A percentile compares a stretch with the other conserved stretches of the same genome.
These are phyloP conservation scores for Sebastes oblongus DNA, from an alignment of 2,797 vertebrate species.

Conservation along the genomic window DNA sequence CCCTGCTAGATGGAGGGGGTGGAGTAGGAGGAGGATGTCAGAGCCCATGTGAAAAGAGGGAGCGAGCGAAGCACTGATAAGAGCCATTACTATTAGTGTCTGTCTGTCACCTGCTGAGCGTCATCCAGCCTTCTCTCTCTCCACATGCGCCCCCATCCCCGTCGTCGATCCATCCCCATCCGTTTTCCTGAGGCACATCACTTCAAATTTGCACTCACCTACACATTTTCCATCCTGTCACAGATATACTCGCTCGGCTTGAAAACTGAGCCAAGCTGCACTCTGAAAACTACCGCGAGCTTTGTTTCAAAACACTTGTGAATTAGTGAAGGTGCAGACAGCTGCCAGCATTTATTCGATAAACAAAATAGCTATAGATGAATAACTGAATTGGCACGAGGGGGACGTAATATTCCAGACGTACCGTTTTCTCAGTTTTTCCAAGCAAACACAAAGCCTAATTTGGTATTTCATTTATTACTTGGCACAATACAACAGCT, in stretches of 20 bases:
- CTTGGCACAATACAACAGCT: constrained; percentile 70
- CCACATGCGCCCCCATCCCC: constrained; percentile 65
- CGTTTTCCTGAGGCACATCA: constrained; percentile 78
- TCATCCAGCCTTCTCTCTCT: constrained; percentile 76
- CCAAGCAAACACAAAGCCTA: constrained; percentile 67
- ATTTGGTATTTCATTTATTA: constrained; percentile 77
- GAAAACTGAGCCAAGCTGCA: constrained; percentile 62
- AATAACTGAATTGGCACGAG: constrained; percentile 55
- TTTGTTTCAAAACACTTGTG: constrained; percentile 76
- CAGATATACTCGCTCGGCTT: constrained; percentile 60
- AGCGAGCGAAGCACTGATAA: constrained; percentile 79
- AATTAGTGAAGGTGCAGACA: constrained; percentile 71
- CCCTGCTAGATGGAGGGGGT: constrained; percentile 79
- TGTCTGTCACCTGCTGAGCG: constrained; percentile 84
- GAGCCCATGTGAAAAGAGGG: constrained; percentile 78
- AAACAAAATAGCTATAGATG: constrained; percentile 69
- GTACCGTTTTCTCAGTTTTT: constrained; percentile 51
- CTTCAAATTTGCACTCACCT: constrained; percentile 80
- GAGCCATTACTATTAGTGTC: constrained; percentile 85
- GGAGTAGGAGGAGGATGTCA: constrained; percentile 83
- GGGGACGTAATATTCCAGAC: constrained; percentile 52
- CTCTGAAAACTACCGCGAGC: constrained; percentile 65
- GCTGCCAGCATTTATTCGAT: constrained; percentile 69
- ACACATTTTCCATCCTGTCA: constrained; percentile 80
- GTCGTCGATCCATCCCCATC: constrained; percentile 71